phyloP scores from a whole-genome alignment of 2,113 vertebrate species.

The Serinus canaria region DNA sequence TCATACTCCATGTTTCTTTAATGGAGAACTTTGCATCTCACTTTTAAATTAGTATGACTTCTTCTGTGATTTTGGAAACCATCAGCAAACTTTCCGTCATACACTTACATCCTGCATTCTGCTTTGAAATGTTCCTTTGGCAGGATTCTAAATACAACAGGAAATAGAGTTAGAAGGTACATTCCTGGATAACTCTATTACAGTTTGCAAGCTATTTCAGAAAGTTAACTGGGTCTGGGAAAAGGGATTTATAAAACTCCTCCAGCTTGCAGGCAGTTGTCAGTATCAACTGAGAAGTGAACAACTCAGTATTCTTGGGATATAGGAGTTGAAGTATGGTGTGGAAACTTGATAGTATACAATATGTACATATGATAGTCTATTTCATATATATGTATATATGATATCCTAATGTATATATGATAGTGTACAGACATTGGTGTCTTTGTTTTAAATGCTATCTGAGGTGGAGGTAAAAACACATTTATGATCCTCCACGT shows the following conservation, averaged over 20 bases:
- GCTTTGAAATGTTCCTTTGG: constrained; percentile 10
- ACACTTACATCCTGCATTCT: not conserved
- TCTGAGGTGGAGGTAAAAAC: not conserved
- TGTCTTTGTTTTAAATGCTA: not conserved
- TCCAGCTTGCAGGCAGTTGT: not conserved
- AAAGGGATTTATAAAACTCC: not conserved
- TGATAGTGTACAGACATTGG: not conserved
- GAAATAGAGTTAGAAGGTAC: constrained; percentile 9
- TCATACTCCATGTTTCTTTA: not conserved
- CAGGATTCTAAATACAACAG: constrained; percentile 19
- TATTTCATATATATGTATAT: not conserved
- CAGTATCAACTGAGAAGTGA: not conserved
- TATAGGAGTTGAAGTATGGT: not conserved
- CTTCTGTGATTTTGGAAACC: not conserved
- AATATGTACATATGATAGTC: not conserved
- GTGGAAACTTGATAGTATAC: not conserved
- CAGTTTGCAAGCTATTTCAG: not conserved
- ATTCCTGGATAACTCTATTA: constrained; percentile 31
- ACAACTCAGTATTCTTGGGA: not conserved
- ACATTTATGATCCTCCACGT: not conserved
- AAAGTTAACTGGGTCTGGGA: not conserved
- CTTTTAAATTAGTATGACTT: not conserved
- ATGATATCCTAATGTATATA: not conserved
- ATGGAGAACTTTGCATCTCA: not conserved
- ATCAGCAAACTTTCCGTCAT: not conserved